phyloP scores from a whole-genome alignment of 2,888 invertebrate species.

The Griposia aprilina region DNA sequence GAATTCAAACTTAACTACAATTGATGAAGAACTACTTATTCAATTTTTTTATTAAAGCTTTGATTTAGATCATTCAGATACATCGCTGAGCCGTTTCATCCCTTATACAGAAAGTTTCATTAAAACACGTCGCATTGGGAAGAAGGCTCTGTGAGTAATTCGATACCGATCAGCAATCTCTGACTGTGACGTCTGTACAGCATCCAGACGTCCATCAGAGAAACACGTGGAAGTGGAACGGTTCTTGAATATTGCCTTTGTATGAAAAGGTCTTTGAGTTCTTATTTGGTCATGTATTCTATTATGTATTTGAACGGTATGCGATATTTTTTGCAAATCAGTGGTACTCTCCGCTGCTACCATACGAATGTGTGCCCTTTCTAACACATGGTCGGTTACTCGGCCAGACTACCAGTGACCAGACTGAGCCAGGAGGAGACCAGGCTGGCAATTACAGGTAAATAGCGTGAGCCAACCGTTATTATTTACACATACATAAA shows the following conservation, averaged over 20 bases:
- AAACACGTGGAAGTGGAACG: conserved; percentile 4
- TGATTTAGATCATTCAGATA: not conserved
- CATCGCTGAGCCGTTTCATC: not conserved
- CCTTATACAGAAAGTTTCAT: not conserved
- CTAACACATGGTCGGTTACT: too few relatives aligned
- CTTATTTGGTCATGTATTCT: not conserved
- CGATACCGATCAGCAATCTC: conserved; percentile 61
- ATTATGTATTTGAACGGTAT: not conserved
- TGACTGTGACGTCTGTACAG: conserved; percentile 34
- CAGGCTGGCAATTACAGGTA: too few relatives aligned
- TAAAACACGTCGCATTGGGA: conserved; percentile 12
- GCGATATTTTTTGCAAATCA: not conserved
- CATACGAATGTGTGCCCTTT: not conserved
- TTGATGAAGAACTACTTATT: not conserved
- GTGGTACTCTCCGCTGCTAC: not conserved
- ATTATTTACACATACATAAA: too few relatives aligned
- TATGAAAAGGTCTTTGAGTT: not conserved
- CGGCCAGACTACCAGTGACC: too few relatives aligned
- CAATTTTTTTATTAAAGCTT: conserved; percentile 1
- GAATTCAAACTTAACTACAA: not conserved
- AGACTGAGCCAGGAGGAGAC: too few relatives aligned
- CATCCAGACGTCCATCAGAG: not conserved
- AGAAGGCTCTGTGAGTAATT: conserved; percentile 29
- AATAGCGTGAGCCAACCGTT: too few relatives aligned
- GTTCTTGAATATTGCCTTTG: conserved; percentile 15